Evolutionary conservation across 2,888 invertebrate species (phyloP), one percentile per base, ranked within the genome.

Genomic region (Molorchus minor): DNA sequence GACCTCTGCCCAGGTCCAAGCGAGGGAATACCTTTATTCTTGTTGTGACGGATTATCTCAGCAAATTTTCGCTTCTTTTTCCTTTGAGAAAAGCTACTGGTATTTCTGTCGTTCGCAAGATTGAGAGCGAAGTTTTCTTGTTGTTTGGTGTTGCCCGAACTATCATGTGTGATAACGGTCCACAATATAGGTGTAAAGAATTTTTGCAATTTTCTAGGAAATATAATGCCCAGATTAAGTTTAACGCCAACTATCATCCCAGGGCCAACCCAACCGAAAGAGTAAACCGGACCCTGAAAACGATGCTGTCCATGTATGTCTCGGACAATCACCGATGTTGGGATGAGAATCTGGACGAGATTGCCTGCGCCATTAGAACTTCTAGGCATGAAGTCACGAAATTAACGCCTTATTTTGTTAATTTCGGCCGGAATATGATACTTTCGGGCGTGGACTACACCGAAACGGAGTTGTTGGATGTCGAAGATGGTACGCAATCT

Each of bases 1-100:
- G 62, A 7, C 60, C 58, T 2, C 21, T 63, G 30, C 63, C 63
- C 2, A 40, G 43, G n/a, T 62, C 59, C 1, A 54, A 13, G 2
- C 33, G 49, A 12, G 57, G 62, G 12, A 41, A 56, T 15, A 16
- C 33, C 3, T 56, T 12, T 19, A 49, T 60, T 10, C 19, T 60
- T 3, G 59, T 62, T 1, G 52, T 59, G 2, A 47, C 56, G 1
- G 52, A 59, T 33, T 54, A 47, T 15, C 25, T 56, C 12, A 49
- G 51, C 20, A 53, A 64, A 45, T 64, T 51, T 44, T 44, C 60
- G 7, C 21, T 54, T 2, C 19, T 47, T 2, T 46, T 53, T 25
- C 55, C 58, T 7, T 30, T 62, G n/a, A 35, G 56, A 16, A 56
- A 33, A n/a, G n/a, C n/a, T n/a, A n/a, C n/a, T n/a, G n/a, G n/a